A percentile compares a stretch with the other conserved stretches of the same genome.
Evolutionary conservation across 2,113 vertebrate species (phyloP).

Genomic region (Saguinus midas): DNA sequence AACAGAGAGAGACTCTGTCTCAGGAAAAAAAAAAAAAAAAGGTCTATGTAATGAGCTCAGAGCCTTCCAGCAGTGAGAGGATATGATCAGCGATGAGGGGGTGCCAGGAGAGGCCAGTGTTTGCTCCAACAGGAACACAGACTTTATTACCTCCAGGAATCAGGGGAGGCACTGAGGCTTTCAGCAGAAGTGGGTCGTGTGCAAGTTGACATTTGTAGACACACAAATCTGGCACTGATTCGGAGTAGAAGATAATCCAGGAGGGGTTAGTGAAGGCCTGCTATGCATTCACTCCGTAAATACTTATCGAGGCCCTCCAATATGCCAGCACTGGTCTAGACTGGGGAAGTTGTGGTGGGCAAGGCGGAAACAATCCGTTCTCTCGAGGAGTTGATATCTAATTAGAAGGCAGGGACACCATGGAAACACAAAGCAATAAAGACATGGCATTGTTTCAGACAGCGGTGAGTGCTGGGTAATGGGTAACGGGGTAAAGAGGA

Average conservation of each 20-base stretch:
- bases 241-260: background rate
- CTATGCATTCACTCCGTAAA: background rate
- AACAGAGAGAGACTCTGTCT: too few relatives aligned
- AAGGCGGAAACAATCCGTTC: background rate
- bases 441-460: background rate
- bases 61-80: background rate
- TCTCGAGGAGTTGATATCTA: background rate
- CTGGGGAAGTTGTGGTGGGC: background rate
- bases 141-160: background rate
- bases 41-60: background rate
- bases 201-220: background rate
- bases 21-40: background rate
- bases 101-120: background rate
- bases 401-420: background rate
- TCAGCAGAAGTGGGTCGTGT: background rate
- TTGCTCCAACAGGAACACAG: background rate
- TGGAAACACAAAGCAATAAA: background rate
- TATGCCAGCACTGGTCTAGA: background rate
- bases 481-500: background rate
- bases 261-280: background rate
- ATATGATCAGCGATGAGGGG: rapidly evolving
- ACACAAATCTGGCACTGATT: background rate
- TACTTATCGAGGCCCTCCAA: too few relatives aligned
- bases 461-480: background rate
- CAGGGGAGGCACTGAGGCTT: background rate